Percentiles rank a stretch among this genome's conserved stretches.
Evolutionary conservation across 2,797 vertebrate species (phyloP).

Genomic region (Huso huso): DNA sequence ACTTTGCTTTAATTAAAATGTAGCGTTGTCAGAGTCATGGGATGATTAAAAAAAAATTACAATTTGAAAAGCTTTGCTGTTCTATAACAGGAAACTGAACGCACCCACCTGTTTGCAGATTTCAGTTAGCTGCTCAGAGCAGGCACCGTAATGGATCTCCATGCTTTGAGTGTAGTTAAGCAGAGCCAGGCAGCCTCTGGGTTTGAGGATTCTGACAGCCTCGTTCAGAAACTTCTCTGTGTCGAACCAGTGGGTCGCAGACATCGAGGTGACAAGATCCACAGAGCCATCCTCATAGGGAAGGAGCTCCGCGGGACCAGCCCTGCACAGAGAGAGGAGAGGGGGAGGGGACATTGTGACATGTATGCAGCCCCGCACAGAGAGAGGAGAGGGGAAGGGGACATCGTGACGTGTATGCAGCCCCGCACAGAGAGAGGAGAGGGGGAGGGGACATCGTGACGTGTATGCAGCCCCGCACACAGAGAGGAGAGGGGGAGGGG

Average conservation of each 20-base stretch:
- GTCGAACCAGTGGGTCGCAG: constrained; percentile 67
- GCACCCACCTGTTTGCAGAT: constrained; percentile 54
- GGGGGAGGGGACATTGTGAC: fast-evolving
- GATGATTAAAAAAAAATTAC: no score
- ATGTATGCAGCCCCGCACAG: no score
- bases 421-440: no score
- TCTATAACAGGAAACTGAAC: neutral
- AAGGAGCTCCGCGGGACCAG: constrained; percentile 55
- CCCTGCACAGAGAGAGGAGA: constrained; percentile 21
- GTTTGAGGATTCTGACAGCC: constrained; percentile 46
- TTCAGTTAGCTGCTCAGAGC: constrained; percentile 41
- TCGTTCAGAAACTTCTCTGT: constrained; percentile 48
- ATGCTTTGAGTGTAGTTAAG: constrained; percentile 50
- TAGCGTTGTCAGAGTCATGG: no score
- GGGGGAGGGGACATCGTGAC: no score
- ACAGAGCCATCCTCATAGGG: constrained; percentile 42
- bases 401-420: no score
- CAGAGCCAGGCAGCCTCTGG: constrained; percentile 57
- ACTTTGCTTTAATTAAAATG: no score
- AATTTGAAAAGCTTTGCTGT: no score
- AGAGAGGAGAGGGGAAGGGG: no score
- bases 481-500: constrained; percentile 34
- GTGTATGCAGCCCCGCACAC: no score
- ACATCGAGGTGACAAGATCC: constrained; percentile 52
- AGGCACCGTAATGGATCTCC: constrained; percentile 38